Evolutionary conservation across 2,113 vertebrate species (phyloP).

Genomic region (Fregetta grallaria): DNA sequence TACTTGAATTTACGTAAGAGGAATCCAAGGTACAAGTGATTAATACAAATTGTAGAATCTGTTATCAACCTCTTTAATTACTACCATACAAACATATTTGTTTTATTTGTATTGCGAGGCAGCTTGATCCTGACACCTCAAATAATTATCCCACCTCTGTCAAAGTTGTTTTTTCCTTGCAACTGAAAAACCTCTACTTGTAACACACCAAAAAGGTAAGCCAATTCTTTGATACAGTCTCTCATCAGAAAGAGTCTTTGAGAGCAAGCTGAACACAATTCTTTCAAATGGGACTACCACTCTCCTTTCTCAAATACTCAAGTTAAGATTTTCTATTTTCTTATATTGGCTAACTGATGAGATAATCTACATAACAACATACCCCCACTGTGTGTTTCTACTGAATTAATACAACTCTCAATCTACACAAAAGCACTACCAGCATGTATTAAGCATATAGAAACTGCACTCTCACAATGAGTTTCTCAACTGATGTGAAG

Average conservation of each 20-base stretch:
- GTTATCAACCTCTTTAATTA: not conserved
- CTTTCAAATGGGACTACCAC: not conserved
- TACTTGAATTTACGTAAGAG: not conserved
- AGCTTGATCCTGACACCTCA: not conserved
- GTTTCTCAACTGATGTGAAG: slow-evolving; percentile 7
- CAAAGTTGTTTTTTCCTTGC: not conserved
- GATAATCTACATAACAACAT: slow-evolving; percentile 64
- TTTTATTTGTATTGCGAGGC: not conserved
- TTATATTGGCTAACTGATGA: slow-evolving; percentile 12
- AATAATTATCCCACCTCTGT: not conserved
- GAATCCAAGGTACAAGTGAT: slow-evolving; percentile 15
- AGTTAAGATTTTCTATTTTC: not conserved
- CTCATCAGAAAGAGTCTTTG: not conserved
- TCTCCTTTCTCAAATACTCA: slow-evolving; percentile 18
- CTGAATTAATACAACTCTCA: slow-evolving; percentile 45
- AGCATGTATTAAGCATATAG: not conserved
- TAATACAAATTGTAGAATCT: slow-evolving; percentile 5
- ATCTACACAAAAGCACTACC: slow-evolving; percentile 5
- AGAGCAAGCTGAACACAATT: not conserved
- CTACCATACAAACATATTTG: not conserved
- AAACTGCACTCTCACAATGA: not conserved
- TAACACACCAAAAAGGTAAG: not conserved
- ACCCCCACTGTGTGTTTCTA: slow-evolving; percentile 29
- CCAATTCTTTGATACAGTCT: not conserved
- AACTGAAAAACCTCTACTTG: not conserved